phyloP scores from a whole-genome alignment of 2,113 vertebrate species.

The Plectropomus leopardus region DNA sequence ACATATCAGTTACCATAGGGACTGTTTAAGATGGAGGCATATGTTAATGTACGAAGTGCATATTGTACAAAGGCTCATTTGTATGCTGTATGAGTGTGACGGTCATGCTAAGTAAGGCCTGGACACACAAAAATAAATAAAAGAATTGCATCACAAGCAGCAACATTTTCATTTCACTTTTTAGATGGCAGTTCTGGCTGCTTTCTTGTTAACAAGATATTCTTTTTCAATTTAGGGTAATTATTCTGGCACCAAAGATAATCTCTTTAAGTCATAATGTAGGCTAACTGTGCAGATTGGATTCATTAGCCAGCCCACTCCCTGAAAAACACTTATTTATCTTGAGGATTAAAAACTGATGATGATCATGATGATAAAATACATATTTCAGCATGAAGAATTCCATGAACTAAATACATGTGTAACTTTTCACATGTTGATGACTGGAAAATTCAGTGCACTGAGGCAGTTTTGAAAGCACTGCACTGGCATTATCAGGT shows the following conservation, averaged over 20 bases:
- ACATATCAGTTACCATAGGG: slow-evolving; percentile 66
- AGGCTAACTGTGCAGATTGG: not conserved
- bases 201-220: not conserved
- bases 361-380: not conserved
- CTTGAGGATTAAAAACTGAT: slow-evolving; percentile 7
- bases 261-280: slow-evolving; percentile 3
- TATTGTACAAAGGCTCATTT: slow-evolving; percentile 58
- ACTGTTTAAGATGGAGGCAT: slow-evolving; percentile 38
- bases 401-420: not conserved
- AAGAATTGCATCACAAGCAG: slow-evolving; percentile 37
- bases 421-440: not conserved
- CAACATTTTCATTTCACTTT: slow-evolving; percentile 10
- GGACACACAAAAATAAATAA: slow-evolving; percentile 42
- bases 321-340: not conserved
- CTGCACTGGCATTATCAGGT: too few relatives aligned
- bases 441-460: too few relatives aligned
- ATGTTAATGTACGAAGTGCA: slow-evolving; percentile 43
- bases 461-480: too few relatives aligned
- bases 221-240: not conserved
- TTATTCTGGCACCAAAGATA: slow-evolving; percentile 2
- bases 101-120: slow-evolving; percentile 14
- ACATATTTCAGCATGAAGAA: not conserved
- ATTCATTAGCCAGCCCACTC: not conserved
- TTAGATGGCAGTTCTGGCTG: not conserved
- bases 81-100: slow-evolving; percentile 19